Conservation (phyloP, 2,113 vertebrate species). For the Cathartes aura region DNA sequence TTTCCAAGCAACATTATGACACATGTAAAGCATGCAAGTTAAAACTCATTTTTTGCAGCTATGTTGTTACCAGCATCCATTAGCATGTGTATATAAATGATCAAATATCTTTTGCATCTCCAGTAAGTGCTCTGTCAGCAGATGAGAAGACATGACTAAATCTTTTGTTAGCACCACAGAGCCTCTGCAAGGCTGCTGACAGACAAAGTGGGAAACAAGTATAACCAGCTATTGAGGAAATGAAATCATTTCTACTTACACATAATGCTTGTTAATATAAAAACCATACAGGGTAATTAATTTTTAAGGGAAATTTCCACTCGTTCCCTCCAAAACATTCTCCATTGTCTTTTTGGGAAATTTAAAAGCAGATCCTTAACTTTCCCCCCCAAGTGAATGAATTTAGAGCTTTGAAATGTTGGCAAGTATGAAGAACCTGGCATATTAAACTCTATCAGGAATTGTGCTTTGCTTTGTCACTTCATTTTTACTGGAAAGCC, state of each 20-base stretch:
- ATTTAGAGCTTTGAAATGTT: not conserved
- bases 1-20: constrained; percentile 51
- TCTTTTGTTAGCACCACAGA: constrained; percentile 44
- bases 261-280: not conserved
- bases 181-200: constrained; percentile 54
- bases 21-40: constrained; percentile 53
- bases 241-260: constrained; percentile 42
- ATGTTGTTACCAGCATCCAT: constrained; percentile 7
- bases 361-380: not conserved
- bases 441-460: not conserved
- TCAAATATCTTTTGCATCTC: constrained; percentile 52
- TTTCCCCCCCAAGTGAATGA: not conserved
- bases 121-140: constrained; percentile 65
- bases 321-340: not conserved
- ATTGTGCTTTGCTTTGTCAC: not conserved
- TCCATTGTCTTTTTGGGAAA: not conserved
- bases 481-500: not conserved
- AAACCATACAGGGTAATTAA: constrained; percentile 8
- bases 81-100: constrained; percentile 44
- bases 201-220: constrained; percentile 51
- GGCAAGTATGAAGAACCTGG: not conserved
- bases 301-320: constrained; percentile 27
- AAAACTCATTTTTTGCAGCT: constrained; percentile 51
- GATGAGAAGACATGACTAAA: constrained; percentile 50
- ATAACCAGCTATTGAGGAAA: constrained; percentile 59